Evolutionary conservation across 2,888 invertebrate genomes (phyloP).

Genomic region (Neoitamus cyanurus): DNA sequence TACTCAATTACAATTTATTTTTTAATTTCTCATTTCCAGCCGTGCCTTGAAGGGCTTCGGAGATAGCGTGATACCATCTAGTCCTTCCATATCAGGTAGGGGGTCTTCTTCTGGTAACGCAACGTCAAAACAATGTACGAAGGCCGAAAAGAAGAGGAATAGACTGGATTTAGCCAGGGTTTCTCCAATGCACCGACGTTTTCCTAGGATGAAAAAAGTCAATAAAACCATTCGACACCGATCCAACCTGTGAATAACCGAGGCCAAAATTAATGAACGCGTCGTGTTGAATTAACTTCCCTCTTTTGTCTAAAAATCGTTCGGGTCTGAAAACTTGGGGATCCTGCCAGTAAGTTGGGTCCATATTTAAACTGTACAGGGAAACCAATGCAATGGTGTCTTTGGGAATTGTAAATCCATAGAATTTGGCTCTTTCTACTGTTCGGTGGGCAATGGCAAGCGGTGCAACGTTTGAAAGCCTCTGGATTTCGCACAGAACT

Average conservation of each 20-base stretch:
- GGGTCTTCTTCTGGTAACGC: slow-evolving; percentile 57
- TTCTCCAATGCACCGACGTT: slow-evolving; percentile 73
- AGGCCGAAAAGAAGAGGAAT: slow-evolving; percentile 71
- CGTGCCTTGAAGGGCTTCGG: slow-evolving; percentile 59
- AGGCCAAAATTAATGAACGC: slow-evolving; percentile 74
- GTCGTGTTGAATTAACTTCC: slow-evolving; percentile 69
- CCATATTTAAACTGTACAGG: slow-evolving; percentile 69
- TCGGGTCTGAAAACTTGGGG: slow-evolving; percentile 73
- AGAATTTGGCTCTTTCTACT: slow-evolving; percentile 63
- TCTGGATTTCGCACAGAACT: slow-evolving; percentile 68
- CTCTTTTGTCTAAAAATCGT: slow-evolving; percentile 71
- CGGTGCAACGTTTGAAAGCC: slow-evolving; percentile 67
- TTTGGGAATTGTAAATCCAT: slow-evolving; percentile 67
- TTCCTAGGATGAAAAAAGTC: slow-evolving; percentile 50
- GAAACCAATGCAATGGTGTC: slow-evolving; percentile 70
- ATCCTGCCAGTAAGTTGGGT: slow-evolving; percentile 69
- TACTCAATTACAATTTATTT: too few species aligned
- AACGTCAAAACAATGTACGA: slow-evolving; percentile 70
- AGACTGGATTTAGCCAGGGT: slow-evolving; percentile 72
- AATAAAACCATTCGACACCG: background rate
- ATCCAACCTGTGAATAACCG: slow-evolving; percentile 66
- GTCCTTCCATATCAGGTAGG: slow-evolving; percentile 57
- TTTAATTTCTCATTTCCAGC: slow-evolving; percentile 51
- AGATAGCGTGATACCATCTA: slow-evolving; percentile 62
- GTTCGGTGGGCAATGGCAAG: slow-evolving; percentile 61